Conservation (phyloP, 2,113 vertebrate genomes). For the Myodes glareolus region DNA sequence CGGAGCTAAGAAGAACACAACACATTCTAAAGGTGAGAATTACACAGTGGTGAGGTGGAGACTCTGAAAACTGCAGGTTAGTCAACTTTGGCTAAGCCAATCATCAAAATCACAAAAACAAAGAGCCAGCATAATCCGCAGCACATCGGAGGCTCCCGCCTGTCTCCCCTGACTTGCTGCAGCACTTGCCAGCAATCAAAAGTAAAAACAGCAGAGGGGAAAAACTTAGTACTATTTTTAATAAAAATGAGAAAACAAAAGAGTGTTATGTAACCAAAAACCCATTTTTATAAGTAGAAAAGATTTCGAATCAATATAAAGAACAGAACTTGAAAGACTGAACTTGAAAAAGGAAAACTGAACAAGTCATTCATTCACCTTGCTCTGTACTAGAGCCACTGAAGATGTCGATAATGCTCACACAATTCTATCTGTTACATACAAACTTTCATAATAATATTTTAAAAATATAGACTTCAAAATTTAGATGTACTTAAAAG, state of each 20-base stretch:
- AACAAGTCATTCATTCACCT: slow-evolving; percentile 55
- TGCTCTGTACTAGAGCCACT: not conserved
- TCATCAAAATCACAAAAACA: not conserved
- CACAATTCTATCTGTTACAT: not conserved
- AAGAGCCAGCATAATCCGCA: not conserved
- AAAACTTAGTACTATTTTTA: not conserved
- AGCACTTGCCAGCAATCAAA: not conserved
- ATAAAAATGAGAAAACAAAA: slow-evolving; percentile 6
- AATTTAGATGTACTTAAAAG: not conserved
- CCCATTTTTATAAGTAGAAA: not conserved
- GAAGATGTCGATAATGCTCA: not conserved
- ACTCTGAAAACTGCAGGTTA: not conserved
- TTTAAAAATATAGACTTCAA: slow-evolving; percentile 44
- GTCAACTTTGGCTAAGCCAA: not conserved
- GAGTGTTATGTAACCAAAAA: not conserved
- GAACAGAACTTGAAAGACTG: not conserved
- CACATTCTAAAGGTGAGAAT: not conserved
- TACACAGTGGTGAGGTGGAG: not conserved
- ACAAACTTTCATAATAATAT: not conserved
- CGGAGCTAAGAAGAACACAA: not conserved
- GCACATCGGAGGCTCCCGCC: not conserved
- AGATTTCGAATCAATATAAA: not conserved
- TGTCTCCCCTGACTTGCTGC: not conserved
- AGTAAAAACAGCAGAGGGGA: not conserved
- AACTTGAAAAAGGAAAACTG: not conserved